Evolutionary conservation across 1,140 invertebrate genomes (phyloP), one percentile per base, ranked within the genome.

Genomic region (Maniola jurtina): DNA sequence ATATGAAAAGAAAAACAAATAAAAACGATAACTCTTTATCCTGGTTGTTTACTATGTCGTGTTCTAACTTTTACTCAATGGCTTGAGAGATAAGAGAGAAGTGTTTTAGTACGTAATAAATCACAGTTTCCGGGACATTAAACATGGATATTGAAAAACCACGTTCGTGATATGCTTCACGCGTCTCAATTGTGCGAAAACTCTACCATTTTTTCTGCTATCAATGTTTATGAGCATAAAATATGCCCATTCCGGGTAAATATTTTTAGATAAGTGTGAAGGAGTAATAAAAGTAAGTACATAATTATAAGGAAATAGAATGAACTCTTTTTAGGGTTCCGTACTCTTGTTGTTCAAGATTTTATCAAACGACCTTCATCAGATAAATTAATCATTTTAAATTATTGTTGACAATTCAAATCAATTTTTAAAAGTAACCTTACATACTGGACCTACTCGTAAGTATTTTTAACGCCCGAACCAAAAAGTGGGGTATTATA

Each of bases 121-220:
- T 88, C 85, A 86, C 82, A 80, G 77, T 86, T 88, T 88, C 82
- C 74, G 72, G 70, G 72, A 81, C 85, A 88, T 88, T 88, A 79
- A 88, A 84, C 80, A 77, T 72, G 76, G 72, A 83, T 77, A 82
- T 81, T 81, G 81, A 78, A 81, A 83, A 84, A 86, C 48, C 82
- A 77, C 82, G 80, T 76, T 80, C 78, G 82, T 88, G 82, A 83
- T 85, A 85, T 81, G 76, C 78, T 72, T 61, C 75, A 74, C 77
- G 76, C 80, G 77, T 77, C 73, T 64, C 77, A 77, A 86, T 84
- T 84, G 85, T 83, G 72, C 76, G 79, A 68, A 77, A 81, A 84
- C 70, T 78, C 73, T 72, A 72, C 79, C 79, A 75, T 84, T 77
- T 79, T 78, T 45, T 45, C 13, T 74, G 71, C 73, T 59, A 66